Evolutionary conservation across 2,113 vertebrate genomes (phyloP), one percentile per base, ranked within the genome.

Genomic region (Leucopsar rothschildi): DNA sequence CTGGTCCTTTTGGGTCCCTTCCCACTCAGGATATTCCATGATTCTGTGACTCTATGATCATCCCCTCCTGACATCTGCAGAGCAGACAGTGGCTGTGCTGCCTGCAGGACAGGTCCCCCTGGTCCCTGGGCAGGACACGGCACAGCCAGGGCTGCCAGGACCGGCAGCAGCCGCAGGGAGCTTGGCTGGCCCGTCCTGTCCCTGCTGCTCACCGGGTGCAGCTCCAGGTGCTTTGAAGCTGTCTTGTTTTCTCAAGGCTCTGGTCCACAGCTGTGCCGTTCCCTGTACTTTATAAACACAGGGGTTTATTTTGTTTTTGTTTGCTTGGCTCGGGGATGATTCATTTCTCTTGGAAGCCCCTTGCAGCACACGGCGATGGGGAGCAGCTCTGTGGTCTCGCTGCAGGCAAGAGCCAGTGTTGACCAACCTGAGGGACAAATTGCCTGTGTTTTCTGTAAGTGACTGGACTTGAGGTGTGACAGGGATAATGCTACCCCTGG

Each of bases 271-370:
- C 88, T 8, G 1, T 50, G 25, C 81, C 12, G 20, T 83, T 86
- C 56, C 86, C 52, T 52, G 37, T 49, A 3, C 60, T 90, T 76
- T 85, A 60, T 73, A 87, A 85, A 92, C 69, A 68, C 3, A 33
- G 53, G 23, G 19, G 9, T 96, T 94, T 73, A 59, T 78, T 92
- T 86, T 92, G 70, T 3, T 87, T 93, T 71, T 80, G 76, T 73
- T 92, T 93, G 61, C 75, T 95, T 87, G 73, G 45, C 69, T 92
- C 1, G 0, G 84, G 45, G 55, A 39, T 65, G 83, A 84, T 83
- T 91, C 64, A 68, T 93, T 93, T 90, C 86, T 90, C 64, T 22
- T 90, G 82, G 63, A 78, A 92, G 89, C 52, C 56, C 44, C 0
- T 0, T 15, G 71, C 47, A 20, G 82, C 15, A 19, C 29, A 60